A percentile compares a stretch with the other conserved stretches of the same genome.
Conservation (phyloP, 2,797 vertebrate genomes). For the Emys orbicularis region DNA sequence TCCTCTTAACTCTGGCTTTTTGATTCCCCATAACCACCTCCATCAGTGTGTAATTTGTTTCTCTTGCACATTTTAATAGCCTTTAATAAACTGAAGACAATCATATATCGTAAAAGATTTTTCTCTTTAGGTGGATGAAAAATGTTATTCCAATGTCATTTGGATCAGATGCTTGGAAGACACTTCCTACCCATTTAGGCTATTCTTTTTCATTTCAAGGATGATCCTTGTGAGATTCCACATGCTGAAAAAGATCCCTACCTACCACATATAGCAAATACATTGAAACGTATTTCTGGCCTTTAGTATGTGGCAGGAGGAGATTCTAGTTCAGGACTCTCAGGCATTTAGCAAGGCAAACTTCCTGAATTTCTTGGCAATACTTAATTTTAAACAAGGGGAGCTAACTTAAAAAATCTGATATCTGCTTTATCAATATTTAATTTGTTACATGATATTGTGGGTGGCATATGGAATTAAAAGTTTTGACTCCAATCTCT, state of each 20-base stretch:
- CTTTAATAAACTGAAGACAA: background rate
- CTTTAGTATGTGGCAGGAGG: background rate
- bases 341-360: no score
- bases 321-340: background rate
- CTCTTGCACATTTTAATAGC: background rate
- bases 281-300: background rate
- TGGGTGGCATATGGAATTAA: background rate
- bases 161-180: background rate
- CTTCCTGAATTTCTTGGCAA: background rate
- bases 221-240: background rate
- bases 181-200: background rate
- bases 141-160: background rate
- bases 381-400: background rate
- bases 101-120: background rate
- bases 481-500: background rate
- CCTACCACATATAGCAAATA: background rate
- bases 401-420: background rate
- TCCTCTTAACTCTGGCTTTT: background rate
- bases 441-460: background rate
- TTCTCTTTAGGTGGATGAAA: background rate
- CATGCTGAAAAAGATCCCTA: background rate
- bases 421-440: background rate
- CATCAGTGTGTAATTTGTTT: no score
- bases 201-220: background rate
- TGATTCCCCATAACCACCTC: background rate